Evolutionary conservation across 2,113 vertebrate genomes (phyloP).

Genomic region (Terrapene triunguis): DNA sequence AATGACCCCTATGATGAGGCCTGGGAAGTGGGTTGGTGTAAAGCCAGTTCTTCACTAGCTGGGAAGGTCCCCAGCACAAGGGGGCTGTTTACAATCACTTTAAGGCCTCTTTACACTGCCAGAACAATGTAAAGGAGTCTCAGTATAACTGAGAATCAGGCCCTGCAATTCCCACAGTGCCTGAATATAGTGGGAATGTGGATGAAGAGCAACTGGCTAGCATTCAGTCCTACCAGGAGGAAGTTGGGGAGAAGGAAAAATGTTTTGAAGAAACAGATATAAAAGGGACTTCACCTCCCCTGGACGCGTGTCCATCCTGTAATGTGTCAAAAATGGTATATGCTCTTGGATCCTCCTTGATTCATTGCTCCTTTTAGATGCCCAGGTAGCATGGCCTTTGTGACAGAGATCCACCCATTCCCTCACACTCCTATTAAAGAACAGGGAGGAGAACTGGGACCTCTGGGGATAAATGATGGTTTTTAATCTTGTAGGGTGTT

Average conservation of each 20-base stretch:
- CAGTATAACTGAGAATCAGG: neutral
- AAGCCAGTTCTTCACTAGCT: neutral
- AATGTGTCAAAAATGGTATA: neutral
- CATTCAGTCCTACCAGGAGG: neutral
- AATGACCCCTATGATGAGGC: neutral
- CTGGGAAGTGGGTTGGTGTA: neutral
- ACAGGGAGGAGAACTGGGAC: neutral
- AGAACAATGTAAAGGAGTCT: neutral
- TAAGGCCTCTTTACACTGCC: neutral
- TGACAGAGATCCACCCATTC: neutral
- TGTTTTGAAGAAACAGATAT: neutral
- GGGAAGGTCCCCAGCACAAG: neutral
- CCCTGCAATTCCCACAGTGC: neutral
- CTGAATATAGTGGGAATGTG: neutral
- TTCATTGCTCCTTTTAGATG: neutral
- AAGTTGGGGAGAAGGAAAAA: neutral
- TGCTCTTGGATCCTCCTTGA: neutral
- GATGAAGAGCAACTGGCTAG: neutral
- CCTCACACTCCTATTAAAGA: neutral
- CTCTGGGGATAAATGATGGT: slow-evolving; percentile 10
- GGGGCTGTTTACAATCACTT: too few species aligned
- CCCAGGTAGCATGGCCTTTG: neutral
- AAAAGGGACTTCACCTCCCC: neutral
- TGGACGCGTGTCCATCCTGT: neutral
- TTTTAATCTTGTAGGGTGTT: slow-evolving; percentile 19